Conservation (phyloP, 2,888 invertebrate species). For the Galerucella nymphaeae region DNA sequence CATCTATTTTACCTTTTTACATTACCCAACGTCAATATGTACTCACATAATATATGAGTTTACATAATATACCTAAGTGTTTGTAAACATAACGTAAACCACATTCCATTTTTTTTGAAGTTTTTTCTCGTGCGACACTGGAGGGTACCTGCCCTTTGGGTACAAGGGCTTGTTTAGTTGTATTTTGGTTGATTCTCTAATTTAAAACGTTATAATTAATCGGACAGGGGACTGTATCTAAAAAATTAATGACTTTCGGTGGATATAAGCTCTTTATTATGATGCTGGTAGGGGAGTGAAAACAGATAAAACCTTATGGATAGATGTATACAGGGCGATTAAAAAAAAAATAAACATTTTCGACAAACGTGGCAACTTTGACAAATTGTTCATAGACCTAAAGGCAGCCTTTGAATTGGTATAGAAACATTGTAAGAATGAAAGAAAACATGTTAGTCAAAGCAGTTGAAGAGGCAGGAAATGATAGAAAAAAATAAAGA, state of each 20-base stretch:
- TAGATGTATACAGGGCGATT: not conserved
- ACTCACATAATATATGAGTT: not conserved
- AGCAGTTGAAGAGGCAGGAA: too few relatives aligned
- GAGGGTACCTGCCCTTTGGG: constrained; percentile 14
- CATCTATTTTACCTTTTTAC: not conserved
- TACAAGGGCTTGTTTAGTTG: constrained; percentile 10
- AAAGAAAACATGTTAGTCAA: too few relatives aligned
- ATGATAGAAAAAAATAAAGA: too few relatives aligned
- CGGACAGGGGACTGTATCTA: constrained; percentile 6
- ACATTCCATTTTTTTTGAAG: not conserved
- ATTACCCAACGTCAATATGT: too few relatives aligned
- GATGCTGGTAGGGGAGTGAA: not conserved
- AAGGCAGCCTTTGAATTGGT: too few relatives aligned
- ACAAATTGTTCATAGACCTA: too few relatives aligned
- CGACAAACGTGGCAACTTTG: too few relatives aligned
- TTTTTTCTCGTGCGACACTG: constrained; percentile 10
- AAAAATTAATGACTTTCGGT: constrained; percentile 21
- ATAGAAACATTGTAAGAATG: too few relatives aligned
- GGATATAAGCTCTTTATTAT: constrained; percentile 19
- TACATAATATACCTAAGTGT: not conserved
- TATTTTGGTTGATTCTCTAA: constrained; percentile 25
- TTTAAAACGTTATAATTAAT: constrained; percentile 25
- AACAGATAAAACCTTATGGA: not conserved
- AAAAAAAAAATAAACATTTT: not conserved
- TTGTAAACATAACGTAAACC: not conserved